A percentile compares a stretch with the other conserved stretches of the same genome.
phyloP scores from a whole-genome alignment of 2,888 invertebrate species.

The Panzeria rudis region DNA sequence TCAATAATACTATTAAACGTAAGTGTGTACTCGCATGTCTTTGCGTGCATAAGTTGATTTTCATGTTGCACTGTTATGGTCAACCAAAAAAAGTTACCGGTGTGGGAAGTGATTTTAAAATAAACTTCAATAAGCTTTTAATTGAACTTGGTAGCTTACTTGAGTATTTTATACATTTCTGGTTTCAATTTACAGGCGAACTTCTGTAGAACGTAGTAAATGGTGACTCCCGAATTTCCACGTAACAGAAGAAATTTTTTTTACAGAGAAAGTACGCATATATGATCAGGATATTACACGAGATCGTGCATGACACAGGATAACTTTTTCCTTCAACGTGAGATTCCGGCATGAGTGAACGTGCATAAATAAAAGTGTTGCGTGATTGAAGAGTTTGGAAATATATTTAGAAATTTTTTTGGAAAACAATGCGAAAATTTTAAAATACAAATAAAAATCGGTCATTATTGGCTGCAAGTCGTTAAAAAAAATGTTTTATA shows the following conservation, averaged over 20 bases:
- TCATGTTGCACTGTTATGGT: conserved; percentile 63
- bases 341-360: no score
- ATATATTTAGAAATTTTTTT: no score
- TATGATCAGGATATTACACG: no score
- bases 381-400: no score
- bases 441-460: no score
- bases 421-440: no score
- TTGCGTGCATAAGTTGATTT: not conserved
- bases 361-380: no score
- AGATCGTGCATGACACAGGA: no score
- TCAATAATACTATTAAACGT: conserved; percentile 48
- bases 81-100: conserved; percentile 46
- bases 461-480: no score
- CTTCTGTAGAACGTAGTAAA: not conserved
- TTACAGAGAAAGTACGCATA: not conserved
- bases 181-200: conserved; percentile 53
- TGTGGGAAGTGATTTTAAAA: conserved; percentile 64
- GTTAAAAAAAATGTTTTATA: no score
- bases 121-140: conserved; percentile 57
- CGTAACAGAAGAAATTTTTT: not conserved
- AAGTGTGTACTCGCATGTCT: not conserved
- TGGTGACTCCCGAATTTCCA: not conserved
- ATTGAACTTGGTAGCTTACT: conserved; percentile 64
- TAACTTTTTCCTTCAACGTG: no score
- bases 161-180: conserved; percentile 51